Base-by-base conservation (phyloP, 1,140 invertebrate genomes). In the Latrodectus geometricus region DNA sequence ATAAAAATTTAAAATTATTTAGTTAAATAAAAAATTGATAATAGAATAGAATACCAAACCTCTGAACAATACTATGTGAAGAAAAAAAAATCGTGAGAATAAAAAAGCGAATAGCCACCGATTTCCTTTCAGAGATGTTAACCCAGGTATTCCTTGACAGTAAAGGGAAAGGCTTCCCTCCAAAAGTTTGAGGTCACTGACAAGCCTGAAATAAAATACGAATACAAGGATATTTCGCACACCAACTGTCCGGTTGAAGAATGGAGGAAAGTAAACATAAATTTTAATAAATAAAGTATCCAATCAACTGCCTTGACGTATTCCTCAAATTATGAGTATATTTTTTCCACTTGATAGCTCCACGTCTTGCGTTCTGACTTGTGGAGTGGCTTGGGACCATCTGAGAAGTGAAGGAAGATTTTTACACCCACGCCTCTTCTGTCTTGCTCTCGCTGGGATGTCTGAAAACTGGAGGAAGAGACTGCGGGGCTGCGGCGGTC, bases 401-500 rank as follows among this genome's bases (percentile, higher is more conserved):
- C 68, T 80, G 76, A 23, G 17, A n/a, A 14, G 8, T 49, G 23
- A 35, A 20, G 17, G n/a, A 52, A 17, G n/a, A 56, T 9, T 14
- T 17, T 73, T n/a, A 50, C 81, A 75, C 81, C 81, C 72, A 83
- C 81, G 81, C 81, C 54, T 82, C 72, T 75, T 54, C 17, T 61
- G 11, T 61, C 11, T 61, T 17, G 11, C 54, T 14, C 11, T 61
- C 15, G 49, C 49, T 15, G 72, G 56, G 70, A 66, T 75, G 23
- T 73, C 23, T 56, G 69, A 61, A 49, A 48, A 54, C 68, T n/a
- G 20, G 72, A 66, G 50, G 81, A 17, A 61, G 81, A 75, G 79
- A 82, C 54, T 82, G 69, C 79, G 52, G 69, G 79, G 81, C 52
- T 83, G 81, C 81, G 79, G 72, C 81, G 79, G 72, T 83, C 81